phyloP scores from a whole-genome alignment of 2,797 vertebrate species.

The Danio jaintianensis region DNA sequence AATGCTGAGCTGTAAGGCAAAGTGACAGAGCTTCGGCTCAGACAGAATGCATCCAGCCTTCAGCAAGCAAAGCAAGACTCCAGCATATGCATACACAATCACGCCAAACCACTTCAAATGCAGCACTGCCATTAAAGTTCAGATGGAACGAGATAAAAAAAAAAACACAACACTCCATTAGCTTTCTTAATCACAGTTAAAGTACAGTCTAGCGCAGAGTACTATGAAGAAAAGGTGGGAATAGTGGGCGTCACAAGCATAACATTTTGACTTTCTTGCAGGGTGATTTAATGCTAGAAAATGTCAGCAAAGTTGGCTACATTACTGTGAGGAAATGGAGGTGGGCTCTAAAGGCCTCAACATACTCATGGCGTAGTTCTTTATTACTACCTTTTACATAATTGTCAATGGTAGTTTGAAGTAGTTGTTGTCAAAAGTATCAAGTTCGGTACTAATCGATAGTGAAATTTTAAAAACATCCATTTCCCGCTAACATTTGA shows the following conservation, averaged over 20 bases:
- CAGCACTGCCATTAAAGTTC: neutral
- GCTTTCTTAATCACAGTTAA: neutral
- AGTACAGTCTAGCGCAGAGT: neutral
- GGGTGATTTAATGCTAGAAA: neutral
- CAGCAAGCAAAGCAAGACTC: conserved; percentile 29
- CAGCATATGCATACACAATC: conserved; percentile 22
- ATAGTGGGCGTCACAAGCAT: neutral
- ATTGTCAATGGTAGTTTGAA: too few species aligned
- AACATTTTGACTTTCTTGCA: neutral
- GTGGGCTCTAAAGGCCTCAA: neutral
- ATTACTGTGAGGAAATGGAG: neutral
- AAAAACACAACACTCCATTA: conserved; percentile 23
- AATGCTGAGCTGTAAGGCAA: conserved; percentile 53
- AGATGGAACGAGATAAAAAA: neutral
- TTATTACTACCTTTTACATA: too few species aligned
- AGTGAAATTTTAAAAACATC: too few species aligned
- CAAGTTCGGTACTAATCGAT: too few species aligned
- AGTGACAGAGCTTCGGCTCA: conserved; percentile 64
- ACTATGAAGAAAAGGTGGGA: neutral
- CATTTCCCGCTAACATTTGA: too few species aligned
- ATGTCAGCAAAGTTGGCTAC: neutral
- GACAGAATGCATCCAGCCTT: conserved; percentile 64
- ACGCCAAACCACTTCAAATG: conserved; percentile 29
- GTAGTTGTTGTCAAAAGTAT: too few species aligned
- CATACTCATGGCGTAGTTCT: too few species aligned